A percentile compares a stretch with the other conserved stretches of the same genome.
Evolutionary conservation across 2,888 invertebrate species (phyloP).

Genomic region (Camponotus fellah): DNA sequence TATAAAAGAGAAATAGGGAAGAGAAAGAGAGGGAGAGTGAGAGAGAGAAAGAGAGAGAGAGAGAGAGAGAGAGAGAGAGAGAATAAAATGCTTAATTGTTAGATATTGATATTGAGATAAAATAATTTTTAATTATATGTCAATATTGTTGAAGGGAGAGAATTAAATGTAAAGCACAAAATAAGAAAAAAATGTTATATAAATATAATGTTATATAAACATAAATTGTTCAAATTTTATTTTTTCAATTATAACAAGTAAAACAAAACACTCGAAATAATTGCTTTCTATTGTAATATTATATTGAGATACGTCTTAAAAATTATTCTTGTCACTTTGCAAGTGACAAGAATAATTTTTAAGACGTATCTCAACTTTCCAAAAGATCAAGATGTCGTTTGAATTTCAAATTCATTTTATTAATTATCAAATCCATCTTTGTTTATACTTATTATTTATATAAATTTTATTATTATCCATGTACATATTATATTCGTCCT

Average conservation of each 20-base stretch:
- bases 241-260: neutral
- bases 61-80: neutral
- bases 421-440: neutral
- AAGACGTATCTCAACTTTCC: neutral
- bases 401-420: neutral
- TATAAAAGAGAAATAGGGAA: conserved; percentile 14
- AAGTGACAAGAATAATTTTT: no score
- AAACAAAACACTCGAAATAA: neutral
- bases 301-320: neutral
- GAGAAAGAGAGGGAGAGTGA: no score
- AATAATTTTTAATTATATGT: neutral
- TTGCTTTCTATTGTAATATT: neutral
- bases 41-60: no score
- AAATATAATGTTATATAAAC: neutral
- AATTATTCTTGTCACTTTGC: neutral
- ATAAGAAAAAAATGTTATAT: neutral
- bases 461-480: no score
- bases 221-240: neutral
- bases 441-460: neutral
- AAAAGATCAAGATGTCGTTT: neutral
- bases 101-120: conserved; percentile 62
- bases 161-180: neutral
- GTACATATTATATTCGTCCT: no score
- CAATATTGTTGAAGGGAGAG: neutral
- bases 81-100: conserved; percentile 65